Evolutionary conservation across 2,113 vertebrate genomes (phyloP).

Genomic region (Coptodon rendalli): DNA sequence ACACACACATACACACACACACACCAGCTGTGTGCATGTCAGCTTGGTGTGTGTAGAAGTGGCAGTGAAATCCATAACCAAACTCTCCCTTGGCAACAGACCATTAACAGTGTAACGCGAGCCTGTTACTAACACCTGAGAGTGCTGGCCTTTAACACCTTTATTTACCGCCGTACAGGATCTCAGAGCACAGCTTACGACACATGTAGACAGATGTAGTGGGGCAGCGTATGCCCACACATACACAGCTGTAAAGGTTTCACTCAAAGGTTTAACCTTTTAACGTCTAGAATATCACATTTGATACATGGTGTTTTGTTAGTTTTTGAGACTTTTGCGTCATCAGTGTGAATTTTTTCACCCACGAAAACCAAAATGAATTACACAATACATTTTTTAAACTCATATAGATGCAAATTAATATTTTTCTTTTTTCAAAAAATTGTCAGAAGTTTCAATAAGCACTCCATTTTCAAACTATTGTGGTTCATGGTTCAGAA

Average conservation of each 20-base stretch:
- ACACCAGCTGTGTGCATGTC: neutral
- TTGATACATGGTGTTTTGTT: neutral
- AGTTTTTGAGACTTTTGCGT: neutral
- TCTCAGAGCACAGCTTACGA: neutral
- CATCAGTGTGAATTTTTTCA: neutral
- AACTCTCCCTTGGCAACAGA: conserved; percentile 50
- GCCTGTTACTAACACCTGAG: conserved; percentile 40
- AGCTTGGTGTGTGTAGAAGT: conserved; percentile 1
- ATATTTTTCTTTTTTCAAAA: neutral
- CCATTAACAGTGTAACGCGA: conserved; percentile 34
- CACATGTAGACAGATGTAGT: conserved; percentile 17
- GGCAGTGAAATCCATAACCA: conserved; percentile 45
- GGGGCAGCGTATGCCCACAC: neutral
- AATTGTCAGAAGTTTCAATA: neutral
- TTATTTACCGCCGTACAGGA: neutral
- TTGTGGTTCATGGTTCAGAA: neutral
- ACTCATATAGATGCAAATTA: neutral
- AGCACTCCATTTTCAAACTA: neutral
- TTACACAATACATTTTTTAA: neutral
- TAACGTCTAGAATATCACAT: neutral
- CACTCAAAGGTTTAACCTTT: neutral
- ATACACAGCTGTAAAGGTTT: neutral
- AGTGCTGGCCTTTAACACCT: conserved; percentile 39
- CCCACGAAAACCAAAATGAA: neutral
- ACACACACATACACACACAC: neutral